These are phyloP conservation scores for Ostrea edulis DNA, from an alignment of 1,140 invertebrate genomes.

Conservation along the genomic window DNA sequence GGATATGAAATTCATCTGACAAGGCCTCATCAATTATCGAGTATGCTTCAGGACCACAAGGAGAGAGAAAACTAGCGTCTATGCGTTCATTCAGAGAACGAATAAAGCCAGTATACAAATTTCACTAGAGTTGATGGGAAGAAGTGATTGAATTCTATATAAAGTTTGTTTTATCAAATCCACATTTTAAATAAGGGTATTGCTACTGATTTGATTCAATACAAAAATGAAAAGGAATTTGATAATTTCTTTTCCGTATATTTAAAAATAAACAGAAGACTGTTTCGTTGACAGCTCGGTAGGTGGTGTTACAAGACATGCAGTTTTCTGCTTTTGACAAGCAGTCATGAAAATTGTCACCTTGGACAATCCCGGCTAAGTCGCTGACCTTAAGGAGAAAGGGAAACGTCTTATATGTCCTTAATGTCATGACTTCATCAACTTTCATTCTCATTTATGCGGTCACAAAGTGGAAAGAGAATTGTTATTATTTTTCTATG, in stretches of 20 bases:
- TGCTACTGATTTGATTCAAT: background rate
- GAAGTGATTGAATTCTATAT: slow-evolving; percentile 1
- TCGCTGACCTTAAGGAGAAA: background rate
- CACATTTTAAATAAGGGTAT: background rate
- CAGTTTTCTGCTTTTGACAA: slow-evolving; percentile 1
- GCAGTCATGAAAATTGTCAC: slow-evolving; percentile 13
- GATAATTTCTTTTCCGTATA: background rate
- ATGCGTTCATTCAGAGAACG: background rate
- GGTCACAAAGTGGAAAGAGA: background rate
- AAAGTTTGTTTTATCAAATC: slow-evolving; percentile 11
- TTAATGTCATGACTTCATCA: background rate
- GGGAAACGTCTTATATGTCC: background rate
- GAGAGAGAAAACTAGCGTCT: background rate
- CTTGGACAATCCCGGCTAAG: background rate
- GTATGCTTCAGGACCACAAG: background rate
- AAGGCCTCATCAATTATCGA: background rate
- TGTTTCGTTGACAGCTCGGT: background rate
- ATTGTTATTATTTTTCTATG: no score
- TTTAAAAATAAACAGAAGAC: no score
- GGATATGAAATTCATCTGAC: slow-evolving; percentile 28
- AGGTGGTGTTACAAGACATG: background rate
- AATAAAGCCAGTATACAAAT: background rate
- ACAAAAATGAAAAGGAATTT: background rate
- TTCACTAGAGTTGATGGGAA: background rate
- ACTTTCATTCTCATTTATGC: background rate